A percentile compares a stretch with the other conserved stretches of the same genome.
These are phyloP conservation scores for Megathymus violae DNA, from an alignment of 1,140 invertebrate species.

Conservation along the genomic window DNA sequence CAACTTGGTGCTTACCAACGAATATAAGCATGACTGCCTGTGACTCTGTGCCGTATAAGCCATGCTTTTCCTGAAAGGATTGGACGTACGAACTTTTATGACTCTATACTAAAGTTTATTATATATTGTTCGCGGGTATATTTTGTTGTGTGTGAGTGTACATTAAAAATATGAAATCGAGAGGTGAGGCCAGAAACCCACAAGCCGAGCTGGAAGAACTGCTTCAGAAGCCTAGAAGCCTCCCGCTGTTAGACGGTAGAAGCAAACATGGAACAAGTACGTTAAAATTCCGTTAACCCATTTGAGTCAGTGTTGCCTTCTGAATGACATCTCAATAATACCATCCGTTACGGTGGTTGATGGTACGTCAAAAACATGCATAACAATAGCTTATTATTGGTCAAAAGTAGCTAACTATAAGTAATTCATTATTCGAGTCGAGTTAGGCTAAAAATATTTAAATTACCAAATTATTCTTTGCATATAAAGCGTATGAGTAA, in stretches of 20 bases:
- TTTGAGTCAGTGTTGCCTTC: constrained; percentile 31
- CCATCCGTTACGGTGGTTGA: constrained; percentile 57
- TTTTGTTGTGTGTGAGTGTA: constrained; percentile 43
- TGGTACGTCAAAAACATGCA: constrained; percentile 51
- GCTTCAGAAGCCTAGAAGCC: constrained; percentile 58
- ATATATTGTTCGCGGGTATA: constrained; percentile 20
- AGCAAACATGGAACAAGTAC: constrained; percentile 63
- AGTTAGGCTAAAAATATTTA: not conserved
- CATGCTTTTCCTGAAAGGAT: constrained; percentile 51
- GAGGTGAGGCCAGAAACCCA: constrained; percentile 36
- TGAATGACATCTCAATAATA: constrained; percentile 58
- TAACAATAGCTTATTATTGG: constrained; percentile 51
- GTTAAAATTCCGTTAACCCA: constrained; percentile 49
- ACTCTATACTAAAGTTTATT: not conserved
- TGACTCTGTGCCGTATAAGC: constrained; percentile 44
- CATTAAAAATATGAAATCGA: constrained; percentile 52
- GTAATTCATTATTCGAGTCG: not conserved
- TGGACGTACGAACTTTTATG: constrained; percentile 15
- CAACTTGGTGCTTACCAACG: constrained; percentile 28
- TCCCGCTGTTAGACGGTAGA: constrained; percentile 44
- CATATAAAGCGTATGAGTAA: too few species aligned
- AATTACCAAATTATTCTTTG: not conserved
- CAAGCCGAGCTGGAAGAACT: constrained; percentile 68
- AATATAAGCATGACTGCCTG: constrained; percentile 47
- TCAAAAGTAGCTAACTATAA: constrained; percentile 24